Evolutionary conservation across 92 coral and sea anemone species (phyloP).

Genomic region (Nematostella vectensis): DNA sequence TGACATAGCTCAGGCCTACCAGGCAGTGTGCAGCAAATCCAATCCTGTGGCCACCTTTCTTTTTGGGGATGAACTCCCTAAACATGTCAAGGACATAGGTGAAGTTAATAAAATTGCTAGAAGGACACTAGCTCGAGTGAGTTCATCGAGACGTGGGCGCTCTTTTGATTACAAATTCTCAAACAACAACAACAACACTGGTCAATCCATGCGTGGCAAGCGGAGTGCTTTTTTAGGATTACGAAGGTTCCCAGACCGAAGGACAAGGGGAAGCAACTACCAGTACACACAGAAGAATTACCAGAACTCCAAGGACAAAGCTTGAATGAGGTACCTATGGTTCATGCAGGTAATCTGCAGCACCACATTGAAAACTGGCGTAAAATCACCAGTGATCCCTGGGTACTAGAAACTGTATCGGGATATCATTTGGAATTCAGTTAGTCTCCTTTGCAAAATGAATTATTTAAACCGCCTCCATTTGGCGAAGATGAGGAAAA

Average conservation of each 20-base stretch:
- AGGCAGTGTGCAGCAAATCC: constrained; percentile 35
- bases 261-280: neutral
- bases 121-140: constrained; percentile 6
- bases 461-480: constrained; percentile 21
- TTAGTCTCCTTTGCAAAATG: constrained; percentile 5
- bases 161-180: too few relatives aligned
- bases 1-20: constrained; percentile 12
- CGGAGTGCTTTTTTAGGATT: constrained; percentile 8
- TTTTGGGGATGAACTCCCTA: constrained; percentile 55
- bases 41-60: constrained; percentile 26
- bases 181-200: neutral
- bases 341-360: constrained; percentile 18
- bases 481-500: constrained; percentile 12
- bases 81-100: too few relatives aligned
- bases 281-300: neutral
- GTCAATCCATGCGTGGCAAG: neutral
- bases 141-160: neutral
- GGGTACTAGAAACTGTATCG: constrained; percentile 22
- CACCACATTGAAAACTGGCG: constrained; percentile 8
- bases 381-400: constrained; percentile 25
- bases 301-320: constrained; percentile 2
- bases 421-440: constrained; percentile 35
- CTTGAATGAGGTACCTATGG: neutral
- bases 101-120: constrained; percentile 43
- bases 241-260: constrained; percentile 1